Conservation (phyloP, 2,113 vertebrate species). For the Macroglossus sobrinus region DNA sequence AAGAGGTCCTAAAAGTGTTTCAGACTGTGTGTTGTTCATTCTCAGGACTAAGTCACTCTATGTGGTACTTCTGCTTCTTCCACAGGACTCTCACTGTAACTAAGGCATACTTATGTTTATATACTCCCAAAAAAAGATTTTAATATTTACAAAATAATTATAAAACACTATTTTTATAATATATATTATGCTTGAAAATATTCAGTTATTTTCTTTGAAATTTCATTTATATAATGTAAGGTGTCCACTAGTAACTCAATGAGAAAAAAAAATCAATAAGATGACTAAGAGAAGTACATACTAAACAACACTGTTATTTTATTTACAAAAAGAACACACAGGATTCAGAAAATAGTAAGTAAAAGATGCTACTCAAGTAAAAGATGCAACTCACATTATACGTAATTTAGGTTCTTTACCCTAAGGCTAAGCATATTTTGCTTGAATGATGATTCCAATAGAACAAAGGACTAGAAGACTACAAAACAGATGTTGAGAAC, state of each 20-base stretch:
- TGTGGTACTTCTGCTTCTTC: not conserved
- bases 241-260: not conserved
- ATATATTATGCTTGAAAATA: not conserved
- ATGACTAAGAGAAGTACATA: not conserved
- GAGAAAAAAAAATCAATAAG: not conserved
- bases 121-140: not conserved
- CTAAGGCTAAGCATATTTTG: not conserved
- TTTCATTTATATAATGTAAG: not conserved
- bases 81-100: not conserved
- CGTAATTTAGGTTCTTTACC: not conserved
- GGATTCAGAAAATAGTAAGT: not conserved
- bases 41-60: not conserved
- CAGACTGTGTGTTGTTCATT: not conserved
- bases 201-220: not conserved
- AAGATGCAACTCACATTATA: not conserved
- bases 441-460: not conserved
- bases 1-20: rapidly evolving
- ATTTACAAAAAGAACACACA: not conserved
- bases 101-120: not conserved
- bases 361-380: not conserved
- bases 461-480: not conserved
- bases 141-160: not conserved
- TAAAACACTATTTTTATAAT: not conserved
- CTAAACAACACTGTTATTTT: not conserved
- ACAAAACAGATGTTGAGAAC: not conserved